Base-by-base conservation (phyloP, 2,113 vertebrate species). In the Petrocephalus microphthalmus region DNA sequence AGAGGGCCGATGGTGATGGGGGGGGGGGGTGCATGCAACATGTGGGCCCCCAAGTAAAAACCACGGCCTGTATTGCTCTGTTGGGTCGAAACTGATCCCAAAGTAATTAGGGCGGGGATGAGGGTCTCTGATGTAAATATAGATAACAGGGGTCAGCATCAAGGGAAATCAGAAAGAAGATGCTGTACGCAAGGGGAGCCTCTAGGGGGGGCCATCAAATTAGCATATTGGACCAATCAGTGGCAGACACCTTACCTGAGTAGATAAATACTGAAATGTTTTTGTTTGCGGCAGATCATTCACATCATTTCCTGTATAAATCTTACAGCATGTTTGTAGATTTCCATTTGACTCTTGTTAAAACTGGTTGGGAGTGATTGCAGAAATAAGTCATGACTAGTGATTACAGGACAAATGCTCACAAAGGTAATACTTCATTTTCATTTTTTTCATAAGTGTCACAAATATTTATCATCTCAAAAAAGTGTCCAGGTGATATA, bases 371-470 rank as follows among this genome's bases (percentile, higher is more conserved):
- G 86, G 54, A 90, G 87, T 88, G 49, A 85, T 37, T 86, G 29
- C 53, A 87, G 71, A 91, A 89, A 93, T 92, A 92, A 90, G 88
- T 90, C 86, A 87, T 57, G n/a, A 7, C 90, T 89, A 29, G 71
- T 56, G 29, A 83, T 64, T 51, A 88, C 33, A 71, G 90, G 83
- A 3, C 37, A 88, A 87, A 33, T 89, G 51, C 49, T 71, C 87
- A 33, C 60, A 86, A 88, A 29, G 51, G 13, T 64, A 57, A 13
- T 5, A 74, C 22, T 29, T 82, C 33, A n/a, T 45, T 45, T 64
- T 53, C 52, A 45, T 67, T 22, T 33, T 85, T 87, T 90, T 90
- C 29, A 87, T 45, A 89, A 84, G 56, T 90, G 25, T 19, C 47
- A 54, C 45, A 83, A 33, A 85, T 49, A 90, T 13, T 88, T 51